A percentile compares a stretch with the other conserved stretches of the same genome.
Evolutionary conservation across 1,140 invertebrate species (phyloP).

Genomic region (Bombus fervidus): DNA sequence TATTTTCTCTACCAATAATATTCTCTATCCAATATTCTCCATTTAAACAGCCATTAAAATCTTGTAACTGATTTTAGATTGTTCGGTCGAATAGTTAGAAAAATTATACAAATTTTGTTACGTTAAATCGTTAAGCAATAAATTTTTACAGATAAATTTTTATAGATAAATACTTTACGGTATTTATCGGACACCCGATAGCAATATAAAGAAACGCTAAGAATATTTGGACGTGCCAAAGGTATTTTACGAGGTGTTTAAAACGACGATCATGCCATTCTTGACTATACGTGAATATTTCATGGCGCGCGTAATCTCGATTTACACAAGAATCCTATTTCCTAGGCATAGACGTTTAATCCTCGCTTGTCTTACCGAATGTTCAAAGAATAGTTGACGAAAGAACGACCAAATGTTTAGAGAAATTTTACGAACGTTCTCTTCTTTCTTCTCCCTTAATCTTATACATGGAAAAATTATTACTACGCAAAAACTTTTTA

Average conservation of each 20-base stretch:
- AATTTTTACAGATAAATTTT: not conserved
- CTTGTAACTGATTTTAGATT: too few species aligned
- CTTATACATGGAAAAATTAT: too few species aligned
- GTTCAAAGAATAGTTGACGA: not conserved
- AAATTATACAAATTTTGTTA: not conserved
- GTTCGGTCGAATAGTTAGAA: not conserved
- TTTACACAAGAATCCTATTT: not conserved
- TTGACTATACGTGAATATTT: not conserved
- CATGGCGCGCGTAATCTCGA: conserved; percentile 1
- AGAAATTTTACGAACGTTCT: not conserved
- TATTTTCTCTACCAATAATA: not conserved
- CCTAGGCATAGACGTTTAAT: not conserved
- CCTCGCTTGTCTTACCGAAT: not conserved
- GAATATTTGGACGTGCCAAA: not conserved
- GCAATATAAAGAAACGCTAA: not conserved
- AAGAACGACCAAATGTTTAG: not conserved
- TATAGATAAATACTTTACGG: not conserved
- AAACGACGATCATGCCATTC: not conserved
- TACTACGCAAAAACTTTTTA: too few species aligned
- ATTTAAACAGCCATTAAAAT: too few species aligned
- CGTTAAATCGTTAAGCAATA: not conserved
- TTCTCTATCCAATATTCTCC: too few species aligned
- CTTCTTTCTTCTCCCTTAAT: too few species aligned
- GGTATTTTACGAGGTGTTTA: not conserved
- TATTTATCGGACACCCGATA: not conserved